Evolutionary conservation across 2,113 vertebrate genomes (phyloP), one percentile per base, ranked within the genome.

Genomic region (Ochotona princeps): DNA sequence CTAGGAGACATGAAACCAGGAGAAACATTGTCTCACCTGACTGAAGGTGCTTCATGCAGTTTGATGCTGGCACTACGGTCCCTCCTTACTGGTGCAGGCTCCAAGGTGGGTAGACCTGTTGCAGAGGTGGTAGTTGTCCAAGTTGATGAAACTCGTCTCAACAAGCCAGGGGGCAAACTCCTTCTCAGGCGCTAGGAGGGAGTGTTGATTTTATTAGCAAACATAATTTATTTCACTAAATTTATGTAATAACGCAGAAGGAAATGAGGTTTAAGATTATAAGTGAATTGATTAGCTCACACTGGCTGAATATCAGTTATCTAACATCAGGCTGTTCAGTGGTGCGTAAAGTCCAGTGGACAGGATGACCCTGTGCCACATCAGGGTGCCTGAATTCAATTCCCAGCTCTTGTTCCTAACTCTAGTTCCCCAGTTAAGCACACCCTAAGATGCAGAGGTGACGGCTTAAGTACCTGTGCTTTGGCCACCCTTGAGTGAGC

Each of bases 51-150:
- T 83, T 99, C 99, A 0, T 99, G 98, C 5, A 98, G 98, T 96
- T 99, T 99, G 97, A 99, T 98, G 98, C 99, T 99, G 96, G 98
- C 97, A 47, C 99, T 99, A 57, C 99, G 99, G 96, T 99, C 99
- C 92, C 99, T 98, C 76, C 99, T 97, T 5, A 99, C 99, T 0
- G 99, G 99, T 9, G 99, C 99, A 0, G 99, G 99, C 96, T 99
- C 99, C 81, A 99, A 97, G 9, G 99, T 99, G 78, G 99, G 99
- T 20, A 99, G 96, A 35, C 99, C 99, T 10, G 99, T 99, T 95
- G 99, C 99, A 1, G 99, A 99, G 20, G 99, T 99, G 95, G 99
- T 99, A 44, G 99, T 99, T 57, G 99, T 99, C 99, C 99, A 99
- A 0, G 99, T 99, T 25, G 99, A 99, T 1, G 99, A 99, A 93